phyloP scores from a whole-genome alignment of 1,140 invertebrate species.

The silkworm (Bombyx mori) region DNA sequence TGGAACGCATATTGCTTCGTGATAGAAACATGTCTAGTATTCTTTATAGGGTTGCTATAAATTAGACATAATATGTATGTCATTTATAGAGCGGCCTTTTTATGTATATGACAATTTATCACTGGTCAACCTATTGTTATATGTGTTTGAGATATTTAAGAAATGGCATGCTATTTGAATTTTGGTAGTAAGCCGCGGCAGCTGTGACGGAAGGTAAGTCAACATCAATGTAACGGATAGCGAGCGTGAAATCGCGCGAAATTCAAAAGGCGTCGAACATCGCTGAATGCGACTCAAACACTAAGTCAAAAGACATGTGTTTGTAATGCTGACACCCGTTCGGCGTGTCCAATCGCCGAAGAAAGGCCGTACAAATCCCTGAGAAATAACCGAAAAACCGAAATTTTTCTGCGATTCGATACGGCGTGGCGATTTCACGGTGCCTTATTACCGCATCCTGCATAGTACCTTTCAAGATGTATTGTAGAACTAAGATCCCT shows the following conservation, averaged over 20 bases:
- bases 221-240: conserved; percentile 67
- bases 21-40: no score
- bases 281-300: conserved; percentile 31
- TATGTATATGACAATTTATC: no score
- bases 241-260: conserved; percentile 61
- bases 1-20: no score
- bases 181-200: conserved; percentile 17
- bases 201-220: conserved; percentile 69
- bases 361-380: conserved; percentile 68
- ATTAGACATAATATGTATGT: no score
- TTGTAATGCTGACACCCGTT: conserved; percentile 66
- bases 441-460: conserved; percentile 51
- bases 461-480: conserved; percentile 10
- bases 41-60: no score
- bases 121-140: no score
- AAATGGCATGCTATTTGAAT: no score
- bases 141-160: no score
- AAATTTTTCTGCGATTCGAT: conserved; percentile 68
- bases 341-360: conserved; percentile 59
- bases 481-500: conserved; percentile 33
- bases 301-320: conserved; percentile 65
- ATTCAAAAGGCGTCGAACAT: conserved; percentile 60
- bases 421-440: conserved; percentile 58
- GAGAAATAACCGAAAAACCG: conserved; percentile 71
- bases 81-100: no score